Conservation (phyloP, 2,797 vertebrate genomes). For the Rachycentron canadum region DNA sequence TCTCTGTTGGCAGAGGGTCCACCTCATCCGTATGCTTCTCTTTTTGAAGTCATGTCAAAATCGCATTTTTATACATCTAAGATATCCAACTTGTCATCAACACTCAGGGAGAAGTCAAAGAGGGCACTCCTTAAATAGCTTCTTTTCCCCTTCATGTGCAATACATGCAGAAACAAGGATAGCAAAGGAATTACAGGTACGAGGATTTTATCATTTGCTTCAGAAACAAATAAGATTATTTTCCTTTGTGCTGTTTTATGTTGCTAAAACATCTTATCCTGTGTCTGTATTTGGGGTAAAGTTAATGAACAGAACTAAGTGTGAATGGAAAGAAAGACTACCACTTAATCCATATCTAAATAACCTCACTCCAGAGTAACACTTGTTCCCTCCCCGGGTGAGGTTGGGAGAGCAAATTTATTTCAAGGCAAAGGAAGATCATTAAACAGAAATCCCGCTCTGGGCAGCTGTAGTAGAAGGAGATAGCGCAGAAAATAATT, state of each 20-base stretch:
- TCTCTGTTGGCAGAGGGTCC: slow-evolving; percentile 87
- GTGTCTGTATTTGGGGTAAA: slow-evolving; percentile 32
- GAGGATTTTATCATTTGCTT: slow-evolving; percentile 38
- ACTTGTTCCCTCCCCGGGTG: slow-evolving; percentile 46
- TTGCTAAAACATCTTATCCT: slow-evolving; percentile 22
- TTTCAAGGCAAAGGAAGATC: slow-evolving; percentile 60
- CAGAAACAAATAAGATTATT: slow-evolving; percentile 4
- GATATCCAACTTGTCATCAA: slow-evolving; percentile 83
- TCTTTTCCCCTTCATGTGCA: slow-evolving; percentile 56
- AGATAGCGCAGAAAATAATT: slow-evolving; percentile 66
- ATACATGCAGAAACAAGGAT: slow-evolving; percentile 45
- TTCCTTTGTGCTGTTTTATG: slow-evolving; percentile 1
- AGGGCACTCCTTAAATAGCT: slow-evolving; percentile 77
- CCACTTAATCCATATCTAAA: slow-evolving; percentile 54
- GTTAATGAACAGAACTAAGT: slow-evolving; percentile 51
- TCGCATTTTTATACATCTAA: slow-evolving; percentile 83
- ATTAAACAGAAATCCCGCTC: slow-evolving; percentile 68
- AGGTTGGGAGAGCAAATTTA: slow-evolving; percentile 51
- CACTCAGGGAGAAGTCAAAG: slow-evolving; percentile 79
- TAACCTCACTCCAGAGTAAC: slow-evolving; percentile 48
- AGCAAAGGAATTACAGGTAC: slow-evolving; percentile 39
- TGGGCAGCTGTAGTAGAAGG: slow-evolving; percentile 40
- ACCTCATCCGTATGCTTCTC: slow-evolving; percentile 88
- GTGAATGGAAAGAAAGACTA: slow-evolving; percentile 37
- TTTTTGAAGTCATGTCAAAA: slow-evolving; percentile 88